Conservation (phyloP, 2,888 invertebrate species). For the Seira ritae region DNA sequence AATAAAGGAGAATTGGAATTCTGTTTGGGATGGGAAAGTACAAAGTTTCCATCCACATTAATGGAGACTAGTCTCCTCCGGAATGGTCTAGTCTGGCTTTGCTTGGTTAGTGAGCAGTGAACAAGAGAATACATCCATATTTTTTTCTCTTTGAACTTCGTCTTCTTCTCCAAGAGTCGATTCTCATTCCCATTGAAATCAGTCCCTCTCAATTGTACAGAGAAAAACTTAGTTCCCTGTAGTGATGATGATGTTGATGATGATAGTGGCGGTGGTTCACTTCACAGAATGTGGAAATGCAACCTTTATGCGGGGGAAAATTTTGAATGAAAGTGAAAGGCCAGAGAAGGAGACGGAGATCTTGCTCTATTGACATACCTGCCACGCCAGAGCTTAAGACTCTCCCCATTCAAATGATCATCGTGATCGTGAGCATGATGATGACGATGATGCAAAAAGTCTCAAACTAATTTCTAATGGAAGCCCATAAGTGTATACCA, state of each 20-base stretch:
- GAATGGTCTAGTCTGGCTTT: not conserved
- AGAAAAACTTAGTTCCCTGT: not conserved
- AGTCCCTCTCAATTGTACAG: not conserved
- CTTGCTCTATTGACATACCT: not conserved
- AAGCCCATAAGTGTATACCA: not conserved
- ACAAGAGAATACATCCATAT: no score
- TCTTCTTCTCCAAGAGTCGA: not conserved
- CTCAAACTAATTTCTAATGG: conserved; percentile 21
- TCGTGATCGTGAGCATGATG: no score
- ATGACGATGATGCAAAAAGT: not conserved
- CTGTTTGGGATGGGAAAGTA: conserved; percentile 33
- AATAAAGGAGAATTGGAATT: not conserved
- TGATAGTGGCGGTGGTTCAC: not conserved
- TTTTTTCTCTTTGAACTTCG: not conserved
- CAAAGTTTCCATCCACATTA: conserved; percentile 48
- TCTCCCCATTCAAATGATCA: no score
- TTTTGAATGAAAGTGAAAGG: not conserved
- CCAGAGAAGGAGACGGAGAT: not conserved
- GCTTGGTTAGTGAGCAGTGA: no score
- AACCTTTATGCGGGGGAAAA: not conserved
- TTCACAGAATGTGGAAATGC: conserved; percentile 6
- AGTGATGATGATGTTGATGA: no score
- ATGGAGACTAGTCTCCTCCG: conserved; percentile 16
- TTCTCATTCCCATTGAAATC: conserved; percentile 9
- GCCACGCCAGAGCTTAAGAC: not conserved